Evolutionary conservation across 2,888 invertebrate genomes (phyloP).

Genomic region (Platycheirus albimanus): DNA sequence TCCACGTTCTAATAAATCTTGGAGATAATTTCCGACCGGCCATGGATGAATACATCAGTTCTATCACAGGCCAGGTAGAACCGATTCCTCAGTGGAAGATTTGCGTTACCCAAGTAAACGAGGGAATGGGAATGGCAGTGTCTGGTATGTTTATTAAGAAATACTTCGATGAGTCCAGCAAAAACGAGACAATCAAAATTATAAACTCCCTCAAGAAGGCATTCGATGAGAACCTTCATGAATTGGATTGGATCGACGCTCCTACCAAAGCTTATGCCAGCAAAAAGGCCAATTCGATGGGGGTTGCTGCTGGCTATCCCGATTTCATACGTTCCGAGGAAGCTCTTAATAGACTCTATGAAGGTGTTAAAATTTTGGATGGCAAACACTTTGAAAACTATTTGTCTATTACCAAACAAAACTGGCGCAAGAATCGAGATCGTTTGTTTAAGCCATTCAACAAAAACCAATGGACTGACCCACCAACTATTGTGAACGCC

Average conservation of each 20-base stretch:
- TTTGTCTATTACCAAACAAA: conserved; percentile 88
- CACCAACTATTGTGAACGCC: conserved; percentile 94
- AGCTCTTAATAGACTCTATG: conserved; percentile 91
- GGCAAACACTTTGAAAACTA: conserved; percentile 92
- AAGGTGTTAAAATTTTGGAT: conserved; percentile 86
- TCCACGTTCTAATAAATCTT: conserved; percentile 36
- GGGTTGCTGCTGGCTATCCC: conserved; percentile 96
- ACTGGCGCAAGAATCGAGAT: conserved; percentile 88
- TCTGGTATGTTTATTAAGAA: conserved; percentile 84
- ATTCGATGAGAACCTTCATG: conserved; percentile 91
- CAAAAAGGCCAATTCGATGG: conserved; percentile 94
- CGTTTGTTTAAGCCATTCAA: conserved; percentile 86
- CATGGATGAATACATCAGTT: conserved; percentile 84
- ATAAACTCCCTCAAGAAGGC: conserved; percentile 92
- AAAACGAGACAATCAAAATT: conserved; percentile 89
- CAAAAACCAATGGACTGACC: conserved; percentile 91
- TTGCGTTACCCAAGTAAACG: conserved; percentile 93
- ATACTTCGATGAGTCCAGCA: conserved; percentile 84
- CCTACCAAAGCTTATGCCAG: conserved; percentile 92
- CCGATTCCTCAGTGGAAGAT: conserved; percentile 93
- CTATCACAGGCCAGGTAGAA: conserved; percentile 92
- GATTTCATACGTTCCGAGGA: conserved; percentile 91
- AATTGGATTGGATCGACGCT: conserved; percentile 95
- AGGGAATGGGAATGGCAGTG: conserved; percentile 91
- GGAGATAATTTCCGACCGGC: conserved; percentile 49